Conservation (phyloP, 2,888 invertebrate species). For the Cepaea hortensis region DNA sequence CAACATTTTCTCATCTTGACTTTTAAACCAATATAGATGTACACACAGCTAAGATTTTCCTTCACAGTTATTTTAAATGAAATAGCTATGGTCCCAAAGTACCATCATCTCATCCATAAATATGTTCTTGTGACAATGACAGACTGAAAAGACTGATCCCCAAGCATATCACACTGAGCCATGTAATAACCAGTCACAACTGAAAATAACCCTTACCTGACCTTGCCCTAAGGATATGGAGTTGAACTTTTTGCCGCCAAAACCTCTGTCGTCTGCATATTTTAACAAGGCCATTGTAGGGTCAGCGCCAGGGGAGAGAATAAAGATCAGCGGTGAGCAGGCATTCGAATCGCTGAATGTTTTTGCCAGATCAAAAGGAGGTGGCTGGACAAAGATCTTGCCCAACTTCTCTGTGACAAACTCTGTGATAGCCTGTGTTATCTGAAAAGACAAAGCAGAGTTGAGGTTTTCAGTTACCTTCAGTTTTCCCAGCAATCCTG, state of each 20-base stretch:
- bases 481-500: no score
- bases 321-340: conserved; percentile 91
- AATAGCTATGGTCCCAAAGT: no score
- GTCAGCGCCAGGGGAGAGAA: conserved; percentile 94
- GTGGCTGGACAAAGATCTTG: conserved; percentile 88
- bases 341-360: conserved; percentile 91
- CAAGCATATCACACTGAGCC: no score
- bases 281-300: conserved; percentile 91
- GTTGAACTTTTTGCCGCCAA: conserved; percentile 76
- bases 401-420: conserved; percentile 84
- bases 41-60: no score
- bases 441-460: conserved; percentile 56
- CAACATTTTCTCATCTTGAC: no score
- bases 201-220: conserved; percentile 84
- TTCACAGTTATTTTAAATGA: no score
- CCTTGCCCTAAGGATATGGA: conserved; percentile 95
- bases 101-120: no score
- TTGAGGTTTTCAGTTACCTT: no score
- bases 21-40: no score
- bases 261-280: conserved; percentile 91
- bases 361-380: conserved; percentile 89
- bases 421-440: conserved; percentile 78
- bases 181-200: no score
- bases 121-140: no score
- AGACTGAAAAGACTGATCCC: no score